phyloP scores from a whole-genome alignment of 2,113 vertebrate species.

The Crotalus horridus region DNA sequence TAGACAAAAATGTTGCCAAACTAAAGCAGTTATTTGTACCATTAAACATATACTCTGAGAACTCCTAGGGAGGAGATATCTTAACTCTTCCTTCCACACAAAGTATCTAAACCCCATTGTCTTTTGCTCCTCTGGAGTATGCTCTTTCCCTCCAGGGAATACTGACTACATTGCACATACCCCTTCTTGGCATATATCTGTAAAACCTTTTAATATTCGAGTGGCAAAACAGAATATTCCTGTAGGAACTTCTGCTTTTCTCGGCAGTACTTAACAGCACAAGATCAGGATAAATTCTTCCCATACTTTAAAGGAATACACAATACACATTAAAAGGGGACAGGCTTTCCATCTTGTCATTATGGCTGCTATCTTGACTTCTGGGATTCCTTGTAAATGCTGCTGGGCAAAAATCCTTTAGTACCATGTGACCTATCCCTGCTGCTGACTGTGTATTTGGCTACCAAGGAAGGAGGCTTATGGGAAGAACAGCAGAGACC shows the following conservation, averaged over 20 bases:
- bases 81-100: neutral
- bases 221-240: neutral
- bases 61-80: neutral
- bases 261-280: neutral
- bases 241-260: neutral
- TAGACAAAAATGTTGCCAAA: neutral
- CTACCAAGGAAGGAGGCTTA: neutral
- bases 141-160: neutral
- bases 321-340: neutral
- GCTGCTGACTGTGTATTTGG: neutral
- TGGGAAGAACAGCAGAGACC: neutral
- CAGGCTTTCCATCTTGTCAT: neutral
- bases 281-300: too few species aligned
- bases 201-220: neutral
- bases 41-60: neutral
- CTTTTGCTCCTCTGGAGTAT: neutral
- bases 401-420: neutral
- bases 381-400: neutral
- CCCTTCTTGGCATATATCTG: neutral
- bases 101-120: neutral
- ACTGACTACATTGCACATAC: neutral
- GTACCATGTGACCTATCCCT: neutral
- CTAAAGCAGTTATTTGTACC: neutral
- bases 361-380: neutral
- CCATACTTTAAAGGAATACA: neutral